phyloP scores from a whole-genome alignment of 2,888 invertebrate genomes.

The Digitonthophagus gazella region DNA sequence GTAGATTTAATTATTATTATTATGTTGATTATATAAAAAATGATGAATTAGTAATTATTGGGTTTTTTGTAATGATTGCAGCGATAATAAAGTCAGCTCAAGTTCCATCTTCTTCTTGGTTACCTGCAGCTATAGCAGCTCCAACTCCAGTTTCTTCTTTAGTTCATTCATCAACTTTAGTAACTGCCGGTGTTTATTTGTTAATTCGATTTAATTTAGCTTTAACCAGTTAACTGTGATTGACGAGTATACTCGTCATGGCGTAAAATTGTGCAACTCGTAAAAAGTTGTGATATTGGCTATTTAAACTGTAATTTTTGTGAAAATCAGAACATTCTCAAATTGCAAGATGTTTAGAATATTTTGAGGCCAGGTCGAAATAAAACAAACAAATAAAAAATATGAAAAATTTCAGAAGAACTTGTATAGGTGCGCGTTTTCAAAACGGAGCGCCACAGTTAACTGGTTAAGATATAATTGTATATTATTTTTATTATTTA shows the following conservation, averaged over 20 bases:
- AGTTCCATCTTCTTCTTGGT: constrained; percentile 75
- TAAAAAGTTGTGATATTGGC: no score
- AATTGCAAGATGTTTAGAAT: no score
- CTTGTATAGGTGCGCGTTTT: no score
- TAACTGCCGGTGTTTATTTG: constrained; percentile 73
- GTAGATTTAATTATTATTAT: constrained; percentile 44
- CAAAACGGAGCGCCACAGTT: no score
- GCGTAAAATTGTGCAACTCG: no score
- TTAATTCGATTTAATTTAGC: constrained; percentile 66
- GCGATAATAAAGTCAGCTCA: constrained; percentile 77
- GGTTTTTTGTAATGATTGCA: constrained; percentile 54
- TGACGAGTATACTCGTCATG: no score
- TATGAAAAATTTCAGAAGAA: no score
- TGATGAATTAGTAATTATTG: constrained; percentile 53
- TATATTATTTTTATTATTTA: constrained; percentile 55
- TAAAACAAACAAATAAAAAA: no score
- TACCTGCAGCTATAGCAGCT: constrained; percentile 67
- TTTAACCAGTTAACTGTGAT: no score
- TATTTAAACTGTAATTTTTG: no score
- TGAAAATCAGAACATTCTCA: no score
- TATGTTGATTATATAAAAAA: constrained; percentile 51
- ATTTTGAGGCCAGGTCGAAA: no score
- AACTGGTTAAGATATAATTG: constrained; percentile 51
- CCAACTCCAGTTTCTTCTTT: constrained; percentile 69
- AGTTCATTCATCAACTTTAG: constrained; percentile 77